A percentile compares a stretch with the other conserved stretches of the same genome.
phyloP scores from a whole-genome alignment of 2,888 invertebrate genomes.

The Drosophila niveifrons region DNA sequence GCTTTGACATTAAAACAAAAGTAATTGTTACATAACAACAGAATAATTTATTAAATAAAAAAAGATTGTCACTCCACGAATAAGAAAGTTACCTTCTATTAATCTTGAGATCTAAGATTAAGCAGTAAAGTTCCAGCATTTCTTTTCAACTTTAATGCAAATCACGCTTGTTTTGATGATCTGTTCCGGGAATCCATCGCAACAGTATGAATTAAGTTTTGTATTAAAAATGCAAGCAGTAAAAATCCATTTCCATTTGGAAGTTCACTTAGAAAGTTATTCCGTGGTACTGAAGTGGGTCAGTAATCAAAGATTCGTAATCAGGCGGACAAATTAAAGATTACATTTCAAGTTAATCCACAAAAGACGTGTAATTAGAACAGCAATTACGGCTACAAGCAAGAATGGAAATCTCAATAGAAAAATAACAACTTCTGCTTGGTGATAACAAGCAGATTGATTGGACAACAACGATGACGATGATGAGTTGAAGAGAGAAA shows the following conservation, averaged over 20 bases:
- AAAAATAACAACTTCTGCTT: slow-evolving; percentile 25
- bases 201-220: background rate
- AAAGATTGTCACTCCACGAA: background rate
- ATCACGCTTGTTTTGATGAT: background rate
- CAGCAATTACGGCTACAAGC: slow-evolving; percentile 18
- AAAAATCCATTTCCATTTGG: background rate
- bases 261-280: slow-evolving; percentile 20
- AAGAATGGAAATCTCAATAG: slow-evolving; percentile 1
- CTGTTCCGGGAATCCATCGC: background rate
- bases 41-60: background rate
- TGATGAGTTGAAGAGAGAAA: slow-evolving; percentile 22
- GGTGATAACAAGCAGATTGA: slow-evolving; percentile 45
- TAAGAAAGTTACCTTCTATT: background rate
- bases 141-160: background rate
- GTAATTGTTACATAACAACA: background rate
- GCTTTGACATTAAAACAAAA: background rate
- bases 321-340: slow-evolving; percentile 18
- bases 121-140: background rate
- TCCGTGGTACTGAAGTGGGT: slow-evolving; percentile 9
- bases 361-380: slow-evolving; percentile 30
- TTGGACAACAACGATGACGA: slow-evolving; percentile 43
- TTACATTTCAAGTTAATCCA: slow-evolving; percentile 1
- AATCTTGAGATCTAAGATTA: background rate
- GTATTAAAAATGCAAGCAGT: background rate
- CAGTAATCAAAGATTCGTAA: slow-evolving; percentile 13